Conservation (phyloP, 1,140 invertebrate genomes). For the Drosophila pachea region DNA sequence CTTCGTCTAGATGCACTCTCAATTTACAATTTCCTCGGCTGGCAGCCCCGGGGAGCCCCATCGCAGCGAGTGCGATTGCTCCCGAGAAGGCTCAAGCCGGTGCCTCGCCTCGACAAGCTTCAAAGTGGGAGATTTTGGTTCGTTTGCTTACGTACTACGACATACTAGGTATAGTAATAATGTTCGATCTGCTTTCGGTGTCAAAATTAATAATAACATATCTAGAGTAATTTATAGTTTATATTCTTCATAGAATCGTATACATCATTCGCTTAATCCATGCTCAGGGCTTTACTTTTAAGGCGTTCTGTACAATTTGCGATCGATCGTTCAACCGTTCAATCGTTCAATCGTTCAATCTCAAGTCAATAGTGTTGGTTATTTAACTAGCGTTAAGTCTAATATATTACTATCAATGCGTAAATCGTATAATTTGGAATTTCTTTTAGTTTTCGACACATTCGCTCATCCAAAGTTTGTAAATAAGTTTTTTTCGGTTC, state of each 20-base stretch:
- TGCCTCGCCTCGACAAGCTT: too few species aligned
- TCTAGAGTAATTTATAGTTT: conserved; percentile 57
- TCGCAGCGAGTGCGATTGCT: neutral
- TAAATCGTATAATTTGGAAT: conserved; percentile 64
- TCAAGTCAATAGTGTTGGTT: conserved; percentile 70
- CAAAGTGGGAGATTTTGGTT: conserved; percentile 64
- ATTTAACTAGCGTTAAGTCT: conserved; percentile 70
- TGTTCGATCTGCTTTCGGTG: conserved; percentile 7
- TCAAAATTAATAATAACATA: conserved; percentile 70
- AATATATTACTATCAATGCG: conserved; percentile 72
- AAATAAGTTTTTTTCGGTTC: conserved; percentile 69
- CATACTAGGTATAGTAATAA: conserved; percentile 17
- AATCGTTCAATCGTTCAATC: conserved; percentile 53
- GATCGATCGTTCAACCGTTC: conserved; percentile 63
- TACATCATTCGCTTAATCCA: conserved; percentile 64
- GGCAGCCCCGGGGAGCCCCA: neutral
- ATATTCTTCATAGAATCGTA: conserved; percentile 68
- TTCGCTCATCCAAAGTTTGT: conserved; percentile 54
- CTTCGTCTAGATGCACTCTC: conserved; percentile 22
- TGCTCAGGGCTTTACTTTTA: conserved; percentile 54
- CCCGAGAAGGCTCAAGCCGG: too few species aligned
- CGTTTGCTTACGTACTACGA: conserved; percentile 62
- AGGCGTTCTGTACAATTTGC: conserved; percentile 77
- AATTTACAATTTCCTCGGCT: conserved; percentile 54
- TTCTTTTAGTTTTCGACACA: conserved; percentile 49